These are phyloP conservation scores for Deroptyus accipitrinus DNA, from an alignment of 2,113 vertebrate species.

Conservation along the genomic window DNA sequence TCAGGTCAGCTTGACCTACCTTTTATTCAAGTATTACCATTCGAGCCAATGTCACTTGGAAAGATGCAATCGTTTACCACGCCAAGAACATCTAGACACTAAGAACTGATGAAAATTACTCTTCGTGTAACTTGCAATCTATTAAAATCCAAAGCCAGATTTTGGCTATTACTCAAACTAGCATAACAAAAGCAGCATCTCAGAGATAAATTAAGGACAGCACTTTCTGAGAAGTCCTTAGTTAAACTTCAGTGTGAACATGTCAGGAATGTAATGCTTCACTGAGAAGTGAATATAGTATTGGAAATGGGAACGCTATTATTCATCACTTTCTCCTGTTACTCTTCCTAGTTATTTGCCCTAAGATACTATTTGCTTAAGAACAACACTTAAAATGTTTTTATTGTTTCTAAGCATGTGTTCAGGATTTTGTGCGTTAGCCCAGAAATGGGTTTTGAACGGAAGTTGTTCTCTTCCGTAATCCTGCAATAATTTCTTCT, in stretches of 20 bases:
- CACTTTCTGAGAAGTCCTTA: background rate
- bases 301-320: background rate
- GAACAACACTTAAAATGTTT: background rate
- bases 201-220: background rate
- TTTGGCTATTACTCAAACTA: background rate
- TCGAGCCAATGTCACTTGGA: background rate
- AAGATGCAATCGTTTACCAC: background rate
- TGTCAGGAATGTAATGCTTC: background rate
- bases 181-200: background rate
- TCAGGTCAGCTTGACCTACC: background rate
- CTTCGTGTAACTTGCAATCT: background rate
- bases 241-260: background rate
- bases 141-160: background rate
- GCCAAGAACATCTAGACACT: background rate
- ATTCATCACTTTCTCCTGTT: background rate
- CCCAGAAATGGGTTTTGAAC: background rate
- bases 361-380: background rate
- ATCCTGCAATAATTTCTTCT: background rate
- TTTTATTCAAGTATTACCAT: background rate
- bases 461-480: background rate
- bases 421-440: background rate
- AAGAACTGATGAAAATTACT: background rate
- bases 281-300: background rate
- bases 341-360: background rate
- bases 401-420: background rate